Conservation (phyloP, 2,113 vertebrate genomes). For the Phasianus colchicus region DNA sequence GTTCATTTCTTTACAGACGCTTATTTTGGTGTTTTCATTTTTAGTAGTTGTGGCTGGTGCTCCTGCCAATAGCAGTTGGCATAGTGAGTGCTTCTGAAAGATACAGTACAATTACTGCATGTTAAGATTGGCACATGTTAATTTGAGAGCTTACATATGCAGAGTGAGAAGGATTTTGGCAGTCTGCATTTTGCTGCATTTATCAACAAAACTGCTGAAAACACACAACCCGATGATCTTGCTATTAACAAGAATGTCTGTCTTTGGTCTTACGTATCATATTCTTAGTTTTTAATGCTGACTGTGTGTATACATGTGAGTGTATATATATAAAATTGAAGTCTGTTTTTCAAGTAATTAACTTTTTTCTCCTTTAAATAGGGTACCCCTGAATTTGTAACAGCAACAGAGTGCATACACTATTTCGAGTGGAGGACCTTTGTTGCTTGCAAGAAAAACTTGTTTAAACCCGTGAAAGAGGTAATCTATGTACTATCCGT, state of each 20-base stretch:
- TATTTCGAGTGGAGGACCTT: slow-evolving; percentile 97
- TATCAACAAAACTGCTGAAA: neutral
- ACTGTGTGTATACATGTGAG: neutral
- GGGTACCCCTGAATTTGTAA: slow-evolving; percentile 95
- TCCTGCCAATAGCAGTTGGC: neutral
- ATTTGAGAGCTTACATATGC: neutral
- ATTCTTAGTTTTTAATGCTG: neutral
- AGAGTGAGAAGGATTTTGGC: neutral
- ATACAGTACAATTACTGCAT: neutral
- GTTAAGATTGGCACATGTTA: neutral
- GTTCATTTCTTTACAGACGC: neutral
- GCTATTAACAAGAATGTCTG: neutral
- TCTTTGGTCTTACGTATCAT: neutral
- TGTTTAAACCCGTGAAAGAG: slow-evolving; percentile 92
- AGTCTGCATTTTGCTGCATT: neutral
- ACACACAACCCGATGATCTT: neutral
- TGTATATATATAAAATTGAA: neutral
- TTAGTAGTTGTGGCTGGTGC: neutral
- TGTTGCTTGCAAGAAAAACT: slow-evolving; percentile 87
- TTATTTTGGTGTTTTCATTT: neutral
- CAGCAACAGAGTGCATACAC: slow-evolving; percentile 88
- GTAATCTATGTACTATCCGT: slow-evolving; percentile 66
- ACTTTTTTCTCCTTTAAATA: slow-evolving; percentile 56
- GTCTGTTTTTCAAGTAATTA: neutral
- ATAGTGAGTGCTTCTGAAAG: neutral